Base-by-base conservation (phyloP, 1,140 invertebrate species). In the Dendroctonus ponderosae region DNA sequence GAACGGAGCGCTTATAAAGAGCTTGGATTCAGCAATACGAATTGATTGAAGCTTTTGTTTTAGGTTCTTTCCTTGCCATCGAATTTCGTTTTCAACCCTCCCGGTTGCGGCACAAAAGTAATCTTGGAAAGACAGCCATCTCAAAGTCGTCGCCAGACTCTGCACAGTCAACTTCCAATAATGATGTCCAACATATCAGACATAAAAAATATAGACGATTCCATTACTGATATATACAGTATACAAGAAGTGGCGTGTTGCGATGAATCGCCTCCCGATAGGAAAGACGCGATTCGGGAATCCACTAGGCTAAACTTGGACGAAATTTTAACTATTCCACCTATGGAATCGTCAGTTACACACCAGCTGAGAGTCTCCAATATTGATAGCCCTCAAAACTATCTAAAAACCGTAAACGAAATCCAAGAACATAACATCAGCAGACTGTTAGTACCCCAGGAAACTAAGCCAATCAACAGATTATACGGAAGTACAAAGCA, bases 21-120 rank as follows among this genome's bases (percentile, higher is more conserved):
- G 26, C 26, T 26, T 26, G 3, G 26, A 26, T 26, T 26, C 26
- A 26, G 26, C 26, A 26, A 26, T 26, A 26, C 26, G 26, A 26
- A 26, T 26, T 26, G 26, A 26, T 26, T 26, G 26, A 26, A 52
- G 12, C 41, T 56, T 56, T 46, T 9, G 48, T 67, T 67, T 37
- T 61, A 88, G 81, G 86, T 88, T 76, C 82, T 85, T 43, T 88
- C 86, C 40, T 80, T 88, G 41, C 87, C 86, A 59, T 83, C 86
- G 39, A 87, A 88, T 76, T 89, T 88, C 76, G 87, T 82, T 7
- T 88, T 87, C 77, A 87, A 87, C 78, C 85, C 86, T 68, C 85
- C 86, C 11, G 78, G 77, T n/a, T 37, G 39, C 26, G 76, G 75
- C 67, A 67, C 11, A 74, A 70, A 43, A 56, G 62, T 6, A 62